Conservation (phyloP, 1,140 invertebrate genomes). For the Pogonomyrmex barbatus region DNA sequence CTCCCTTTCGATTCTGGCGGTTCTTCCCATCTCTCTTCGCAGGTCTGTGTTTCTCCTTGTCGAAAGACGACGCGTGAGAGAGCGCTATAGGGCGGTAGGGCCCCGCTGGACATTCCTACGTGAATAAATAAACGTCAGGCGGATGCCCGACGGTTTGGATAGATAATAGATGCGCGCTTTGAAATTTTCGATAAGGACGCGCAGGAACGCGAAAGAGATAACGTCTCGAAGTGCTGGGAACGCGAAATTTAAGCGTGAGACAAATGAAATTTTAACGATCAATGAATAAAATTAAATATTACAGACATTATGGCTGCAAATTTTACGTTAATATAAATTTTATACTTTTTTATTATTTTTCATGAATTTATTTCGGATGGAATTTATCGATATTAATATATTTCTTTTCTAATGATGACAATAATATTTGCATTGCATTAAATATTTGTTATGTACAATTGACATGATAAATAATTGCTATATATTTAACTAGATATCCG, state of each 20-base stretch:
- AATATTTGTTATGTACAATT: neutral
- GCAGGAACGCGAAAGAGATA: neutral
- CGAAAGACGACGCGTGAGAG: constrained; percentile 67
- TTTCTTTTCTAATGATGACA: neutral
- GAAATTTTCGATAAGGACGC: constrained; percentile 18
- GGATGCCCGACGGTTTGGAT: constrained; percentile 49
- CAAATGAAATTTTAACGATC: neutral
- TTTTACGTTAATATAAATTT: neutral
- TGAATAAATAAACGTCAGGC: constrained; percentile 71
- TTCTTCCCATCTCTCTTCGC: constrained; percentile 55
- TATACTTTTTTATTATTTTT: neutral
- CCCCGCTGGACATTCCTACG: constrained; percentile 60
- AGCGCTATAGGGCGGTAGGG: constrained; percentile 55
- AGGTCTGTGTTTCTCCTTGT: constrained; percentile 58
- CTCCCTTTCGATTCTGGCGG: constrained; percentile 58
- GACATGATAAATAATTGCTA: neutral
- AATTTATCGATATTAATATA: neutral
- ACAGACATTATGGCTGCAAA: neutral
- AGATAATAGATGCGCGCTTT: constrained; percentile 58
- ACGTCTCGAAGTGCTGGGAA: no score
- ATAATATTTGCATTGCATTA: neutral
- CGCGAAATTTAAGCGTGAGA: neutral
- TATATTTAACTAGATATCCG: neutral
- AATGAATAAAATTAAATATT: neutral
- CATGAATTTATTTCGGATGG: neutral